Conservation (phyloP, 2,113 vertebrate species). For the Butorides virescens region DNA sequence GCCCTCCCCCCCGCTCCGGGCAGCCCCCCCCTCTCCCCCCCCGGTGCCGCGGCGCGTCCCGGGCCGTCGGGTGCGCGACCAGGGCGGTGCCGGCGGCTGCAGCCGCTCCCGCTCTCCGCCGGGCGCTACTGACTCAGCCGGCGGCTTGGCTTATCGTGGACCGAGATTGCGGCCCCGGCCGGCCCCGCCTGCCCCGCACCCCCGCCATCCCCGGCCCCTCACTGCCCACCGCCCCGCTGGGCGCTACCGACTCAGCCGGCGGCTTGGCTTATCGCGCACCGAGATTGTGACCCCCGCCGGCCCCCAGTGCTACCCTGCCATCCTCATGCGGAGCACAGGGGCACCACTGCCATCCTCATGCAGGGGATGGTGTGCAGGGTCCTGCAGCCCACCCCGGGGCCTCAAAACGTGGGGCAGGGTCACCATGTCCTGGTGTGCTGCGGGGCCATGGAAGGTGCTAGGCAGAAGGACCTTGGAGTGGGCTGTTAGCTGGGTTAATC, state of each 20-base stretch:
- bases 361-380: accelerated
- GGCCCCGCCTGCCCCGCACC: background rate
- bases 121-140: background rate
- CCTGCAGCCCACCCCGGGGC: background rate
- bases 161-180: background rate
- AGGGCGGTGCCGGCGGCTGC: background rate
- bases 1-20: background rate
- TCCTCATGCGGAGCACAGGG: background rate
- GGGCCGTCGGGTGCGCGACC: background rate
- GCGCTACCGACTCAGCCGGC: too few relatives aligned
- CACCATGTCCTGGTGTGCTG: accelerated
- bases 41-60: too few relatives aligned
- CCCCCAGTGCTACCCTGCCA: background rate
- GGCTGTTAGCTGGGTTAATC: background rate
- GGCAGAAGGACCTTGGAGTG: background rate
- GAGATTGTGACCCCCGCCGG: too few relatives aligned
- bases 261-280: too few relatives aligned
- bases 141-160: background rate
- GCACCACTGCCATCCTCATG: too few relatives aligned
- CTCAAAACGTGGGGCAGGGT: background rate
- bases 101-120: too few relatives aligned
- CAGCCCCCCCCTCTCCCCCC: background rate
- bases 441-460: accelerated
- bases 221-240: too few relatives aligned
- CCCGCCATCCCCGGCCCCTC: background rate